Evolutionary conservation across 2,113 vertebrate genomes (phyloP), one percentile per base, ranked within the genome.

Genomic region (Syngnathus floridae): DNA sequence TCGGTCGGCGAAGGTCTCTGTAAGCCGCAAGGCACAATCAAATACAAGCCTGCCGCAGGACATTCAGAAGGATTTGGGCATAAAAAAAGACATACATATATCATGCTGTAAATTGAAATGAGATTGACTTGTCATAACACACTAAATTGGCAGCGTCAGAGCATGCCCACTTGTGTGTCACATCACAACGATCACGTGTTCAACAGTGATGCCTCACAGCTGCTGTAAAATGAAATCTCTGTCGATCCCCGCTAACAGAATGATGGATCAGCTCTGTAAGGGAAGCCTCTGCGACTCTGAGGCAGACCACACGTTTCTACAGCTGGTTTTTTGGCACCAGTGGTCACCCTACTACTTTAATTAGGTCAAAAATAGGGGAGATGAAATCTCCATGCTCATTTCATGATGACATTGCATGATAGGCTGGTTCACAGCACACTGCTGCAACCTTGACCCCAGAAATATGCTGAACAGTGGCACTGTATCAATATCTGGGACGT

Each of bases 211-310:
- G 51, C 64, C 57, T 54, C 21, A 31, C 60, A 70, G 72, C 51
- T 65, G 59, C 64, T 68, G 62, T 74, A 69, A 80, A 78, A 70
- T 65, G 66, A 64, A 61, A 79, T 74, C 75, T 62, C 51, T 70
- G 55, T 59, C 10, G 22, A 67, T 69, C 73, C 52, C 43, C 21
- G 55, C 75, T 70, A 68, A 67, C 76, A 65, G 67, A 41, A 14
- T 74, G 82, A 80, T 77, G 59, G 82, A 86, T 80, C 80, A 72
- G 75, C 73, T 81, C 69, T 76, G 49, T 58, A 72, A 56, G 62
- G 69, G 49, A 70, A 40, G 67, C 69, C 43, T 65, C 46, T 5
- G 61, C 72, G 17, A 1, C 43, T 70, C 70, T 45, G 49, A 48
- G 60, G 72, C 71, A 64, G 46, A 41, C 12, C 64, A 45, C 73